Conservation (phyloP, 2,113 vertebrate genomes). For the Penelope pileata region DNA sequence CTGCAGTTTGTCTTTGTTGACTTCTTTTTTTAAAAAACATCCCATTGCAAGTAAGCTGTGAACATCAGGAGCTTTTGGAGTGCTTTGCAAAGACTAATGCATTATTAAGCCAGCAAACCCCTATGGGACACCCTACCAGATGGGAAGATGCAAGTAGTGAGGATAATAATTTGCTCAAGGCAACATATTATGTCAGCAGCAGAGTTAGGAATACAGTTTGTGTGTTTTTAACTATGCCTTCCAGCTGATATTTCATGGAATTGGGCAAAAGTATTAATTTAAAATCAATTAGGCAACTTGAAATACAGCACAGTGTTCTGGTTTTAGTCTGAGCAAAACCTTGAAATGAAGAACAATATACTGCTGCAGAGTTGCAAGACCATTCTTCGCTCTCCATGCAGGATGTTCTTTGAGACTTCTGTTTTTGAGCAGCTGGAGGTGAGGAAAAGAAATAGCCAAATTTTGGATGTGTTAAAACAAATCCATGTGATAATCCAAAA, state of each 20-base stretch:
- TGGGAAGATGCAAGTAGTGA: neutral
- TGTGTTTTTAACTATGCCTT: neutral
- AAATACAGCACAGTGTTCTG: neutral
- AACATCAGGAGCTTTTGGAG: neutral
- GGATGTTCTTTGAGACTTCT: neutral
- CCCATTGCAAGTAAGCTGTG: neutral
- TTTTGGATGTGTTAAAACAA: neutral
- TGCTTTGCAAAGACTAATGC: slow-evolving; percentile 16
- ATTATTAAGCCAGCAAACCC: slow-evolving; percentile 23
- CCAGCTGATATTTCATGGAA: neutral
- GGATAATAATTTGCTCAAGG: slow-evolving; percentile 6
- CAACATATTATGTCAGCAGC: neutral
- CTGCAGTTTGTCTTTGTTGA: neutral
- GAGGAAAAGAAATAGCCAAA: neutral
- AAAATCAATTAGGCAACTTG: neutral
- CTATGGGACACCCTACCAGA: neutral
- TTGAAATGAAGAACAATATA: neutral
- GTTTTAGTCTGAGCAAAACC: neutral
- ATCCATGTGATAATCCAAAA: neutral
- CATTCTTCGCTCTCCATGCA: neutral
- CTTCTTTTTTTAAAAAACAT: neutral
- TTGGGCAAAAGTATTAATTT: neutral
- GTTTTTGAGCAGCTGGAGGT: neutral
- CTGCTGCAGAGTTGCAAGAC: neutral
- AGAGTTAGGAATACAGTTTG: neutral